Evolutionary conservation across 2,888 invertebrate species (phyloP).

Genomic region (Prenolepis imparis): DNA sequence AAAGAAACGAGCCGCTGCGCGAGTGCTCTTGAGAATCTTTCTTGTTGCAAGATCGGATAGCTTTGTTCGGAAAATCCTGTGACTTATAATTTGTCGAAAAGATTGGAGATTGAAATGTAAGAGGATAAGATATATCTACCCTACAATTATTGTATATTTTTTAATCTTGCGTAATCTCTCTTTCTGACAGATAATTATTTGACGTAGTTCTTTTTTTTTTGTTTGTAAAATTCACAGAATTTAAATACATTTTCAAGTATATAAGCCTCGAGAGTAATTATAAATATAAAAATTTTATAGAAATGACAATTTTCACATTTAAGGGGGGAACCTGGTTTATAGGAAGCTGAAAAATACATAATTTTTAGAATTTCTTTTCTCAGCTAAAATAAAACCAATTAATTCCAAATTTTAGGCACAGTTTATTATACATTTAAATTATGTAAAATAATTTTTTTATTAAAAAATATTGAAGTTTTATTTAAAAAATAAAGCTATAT

Average conservation of each 20-base stretch:
- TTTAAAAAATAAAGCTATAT: too few species aligned
- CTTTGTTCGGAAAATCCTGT: conserved; percentile 38
- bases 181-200: not conserved
- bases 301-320: not conserved
- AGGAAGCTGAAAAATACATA: too few species aligned
- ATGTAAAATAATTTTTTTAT: too few species aligned
- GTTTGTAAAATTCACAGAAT: not conserved
- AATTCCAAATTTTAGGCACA: too few species aligned
- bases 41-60: conserved; percentile 36
- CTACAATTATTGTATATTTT: not conserved
- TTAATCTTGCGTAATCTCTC: not conserved
- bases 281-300: conserved; percentile 1
- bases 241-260: not conserved
- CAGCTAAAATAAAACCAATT: too few species aligned
- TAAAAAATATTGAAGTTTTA: too few species aligned
- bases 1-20: conserved; percentile 72
- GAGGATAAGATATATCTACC: not conserved
- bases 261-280: not conserved
- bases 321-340: too few species aligned
- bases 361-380: too few species aligned
- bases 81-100: conserved; percentile 49
- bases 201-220: not conserved
- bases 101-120: conserved; percentile 38
- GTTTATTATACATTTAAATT: too few species aligned
- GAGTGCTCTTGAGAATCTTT: conserved; percentile 54